Evolutionary conservation across 2,113 vertebrate genomes (phyloP), one percentile per base, ranked within the genome.

Genomic region (Phalacrocorax carbo): DNA sequence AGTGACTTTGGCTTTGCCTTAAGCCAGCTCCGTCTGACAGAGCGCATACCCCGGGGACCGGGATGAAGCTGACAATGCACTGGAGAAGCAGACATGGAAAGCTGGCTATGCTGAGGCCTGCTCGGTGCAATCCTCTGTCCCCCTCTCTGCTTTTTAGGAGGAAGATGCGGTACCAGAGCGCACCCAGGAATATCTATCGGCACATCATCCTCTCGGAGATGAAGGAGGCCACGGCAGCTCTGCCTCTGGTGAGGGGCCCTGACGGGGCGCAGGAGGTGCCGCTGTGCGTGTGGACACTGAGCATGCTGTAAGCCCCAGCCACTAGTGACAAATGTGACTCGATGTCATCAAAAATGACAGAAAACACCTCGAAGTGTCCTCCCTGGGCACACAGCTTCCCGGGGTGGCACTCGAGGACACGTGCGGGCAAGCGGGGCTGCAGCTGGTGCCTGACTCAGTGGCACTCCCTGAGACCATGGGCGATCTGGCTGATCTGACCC

Each of bases 131-230:
- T 52, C 57, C 51, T 69, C 23, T 73, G 20, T 89, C 42, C 66
- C 52, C 38, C 16, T 82, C 52, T 38, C 65, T 0, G 0, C 65
- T 51, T 10, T 17, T 8, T 15, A 99, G 99, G 98, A 98, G 99
- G 91, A 99, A 99, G 96, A 98, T 98, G 86, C 98, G 99, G 46
- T 99, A 99, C 97, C 99, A 99, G 97, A 99, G 98, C 2, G 99
- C 99, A 4, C 99, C 99, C 71, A 98, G 99, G 90, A 99, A 99
- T 70, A 99, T 99, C 96, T 99, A 99, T 96, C 98, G 99, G 58
- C 99, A 99, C 2, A 98, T 99, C 86, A 97, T 99, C 79, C 98
- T 99, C 57, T 99, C 99, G 0, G 99, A 99, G 98, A 98, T 99
- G 94, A 99, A 99, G 97, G 99, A 99, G 88, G 99, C 99, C n/a